Conservation (phyloP, 2,113 vertebrate genomes). For the Porphyrio hochstetteri region DNA sequence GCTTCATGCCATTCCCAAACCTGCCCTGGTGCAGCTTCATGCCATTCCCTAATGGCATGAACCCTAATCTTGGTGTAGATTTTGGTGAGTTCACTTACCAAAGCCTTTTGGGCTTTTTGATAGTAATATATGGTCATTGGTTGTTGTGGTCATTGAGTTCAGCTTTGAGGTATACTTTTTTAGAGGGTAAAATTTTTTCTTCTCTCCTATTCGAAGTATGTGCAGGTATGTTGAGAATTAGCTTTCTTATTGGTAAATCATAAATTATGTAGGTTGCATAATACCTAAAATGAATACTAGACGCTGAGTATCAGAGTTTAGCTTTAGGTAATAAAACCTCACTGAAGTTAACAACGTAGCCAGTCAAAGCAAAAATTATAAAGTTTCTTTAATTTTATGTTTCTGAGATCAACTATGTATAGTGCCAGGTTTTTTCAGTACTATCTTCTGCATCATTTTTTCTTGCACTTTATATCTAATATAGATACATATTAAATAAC, state of each 20-base stretch:
- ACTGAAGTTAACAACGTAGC: background rate
- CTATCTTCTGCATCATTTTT: background rate
- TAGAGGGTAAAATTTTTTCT: too few relatives aligned
- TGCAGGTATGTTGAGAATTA: background rate
- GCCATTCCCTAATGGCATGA: too few relatives aligned
- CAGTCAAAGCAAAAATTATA: background rate
- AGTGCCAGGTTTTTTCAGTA: background rate
- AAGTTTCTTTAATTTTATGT: background rate
- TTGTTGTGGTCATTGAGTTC: background rate
- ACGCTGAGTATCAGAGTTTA: background rate
- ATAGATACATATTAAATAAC: background rate
- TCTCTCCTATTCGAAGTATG: too few relatives aligned
- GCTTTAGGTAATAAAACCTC: background rate
- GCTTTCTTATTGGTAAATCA: background rate
- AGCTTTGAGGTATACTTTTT: background rate
- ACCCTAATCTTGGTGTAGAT: background rate
- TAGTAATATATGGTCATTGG: background rate
- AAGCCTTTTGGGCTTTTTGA: background rate
- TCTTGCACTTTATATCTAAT: background rate
- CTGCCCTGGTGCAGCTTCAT: too few relatives aligned
- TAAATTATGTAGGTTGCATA: background rate
- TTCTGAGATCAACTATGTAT: background rate
- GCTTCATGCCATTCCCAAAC: too few relatives aligned
- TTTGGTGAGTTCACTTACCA: background rate
- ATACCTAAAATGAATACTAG: background rate